Evolutionary conservation across 2,888 invertebrate genomes (phyloP).

Genomic region (Trissoscelio sp.): DNA sequence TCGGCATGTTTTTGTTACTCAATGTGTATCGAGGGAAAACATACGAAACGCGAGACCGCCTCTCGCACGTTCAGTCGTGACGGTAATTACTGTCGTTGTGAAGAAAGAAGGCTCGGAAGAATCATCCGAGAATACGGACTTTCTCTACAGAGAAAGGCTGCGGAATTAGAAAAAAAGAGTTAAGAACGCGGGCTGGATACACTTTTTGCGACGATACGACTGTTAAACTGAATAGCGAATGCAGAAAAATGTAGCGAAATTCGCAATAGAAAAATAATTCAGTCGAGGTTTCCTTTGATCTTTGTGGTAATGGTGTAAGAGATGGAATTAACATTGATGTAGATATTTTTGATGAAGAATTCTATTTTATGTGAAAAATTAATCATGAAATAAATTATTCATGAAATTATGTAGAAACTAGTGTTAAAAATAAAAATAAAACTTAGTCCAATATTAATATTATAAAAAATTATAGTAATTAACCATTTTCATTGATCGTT

Average conservation of each 20-base stretch:
- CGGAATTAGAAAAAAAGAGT: constrained; percentile 29
- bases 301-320: too few relatives aligned
- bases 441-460: too few relatives aligned
- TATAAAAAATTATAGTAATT: too few relatives aligned
- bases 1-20: constrained; percentile 54
- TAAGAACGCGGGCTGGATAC: constrained; percentile 45
- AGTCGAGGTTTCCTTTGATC: constrained; percentile 28
- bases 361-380: too few relatives aligned
- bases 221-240: constrained; percentile 29
- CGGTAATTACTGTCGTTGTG: constrained; percentile 69
- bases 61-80: constrained; percentile 68
- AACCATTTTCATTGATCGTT: too few relatives aligned
- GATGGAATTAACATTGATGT: not conserved
- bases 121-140: constrained; percentile 60
- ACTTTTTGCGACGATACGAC: constrained; percentile 43
- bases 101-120: constrained; percentile 62
- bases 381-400: too few relatives aligned
- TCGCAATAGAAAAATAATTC: constrained; percentile 27
- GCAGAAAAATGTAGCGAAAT: constrained; percentile 25
- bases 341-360: not conserved
- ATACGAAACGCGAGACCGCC: constrained; percentile 62
- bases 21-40: constrained; percentile 66
- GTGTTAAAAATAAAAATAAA: too few relatives aligned
- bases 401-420: too few relatives aligned
- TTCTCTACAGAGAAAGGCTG: constrained; percentile 66